Evolutionary conservation across 1,140 invertebrate species (phyloP), one percentile per base, ranked within the genome.

Genomic region (Cyclina sinensis): DNA sequence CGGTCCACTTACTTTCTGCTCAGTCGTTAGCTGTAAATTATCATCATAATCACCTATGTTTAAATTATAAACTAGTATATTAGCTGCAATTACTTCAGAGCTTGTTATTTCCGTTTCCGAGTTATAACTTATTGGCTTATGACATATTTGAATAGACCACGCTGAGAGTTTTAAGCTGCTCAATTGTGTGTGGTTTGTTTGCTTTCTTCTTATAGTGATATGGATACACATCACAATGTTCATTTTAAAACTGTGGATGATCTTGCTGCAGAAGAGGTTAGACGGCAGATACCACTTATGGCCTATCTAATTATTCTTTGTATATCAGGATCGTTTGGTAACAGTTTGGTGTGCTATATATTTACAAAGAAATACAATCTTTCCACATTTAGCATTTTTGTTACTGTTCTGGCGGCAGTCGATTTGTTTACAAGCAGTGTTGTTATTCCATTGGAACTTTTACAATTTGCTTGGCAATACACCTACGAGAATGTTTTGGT

Each of bases 311-410:
- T 32, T 0, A 24, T 85, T 14, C 32, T 89, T n/a, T 48, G 65
- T 35, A 5, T 89, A 32, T 5, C 48, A 9, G 88, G 88, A 14
- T 37, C 51, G 21, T 0, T 65, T 37, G 88, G 88, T 51, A 89
- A 89, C 32, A 18, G 12, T 30, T 68, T 89, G 16, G 88, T 89
- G 27, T 85, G 80, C 35, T 80, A 85, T 46, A 74, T 89, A 3
- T 89, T 85, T 57, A 57, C 74, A 7, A 76, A 48, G 24, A 65
- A 74, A 27, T 85, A 84, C 68, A 85, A 5, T 7, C 11, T 51
- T 1, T 76, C 48, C 24, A 85, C 1, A 18, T 85, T n/a, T 0
- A 43, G 70, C 0, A 68, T 1, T 11, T 85, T 85, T 39, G 37
- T 85, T 3, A 14, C 57, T 30, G 39, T 54, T 35, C 18, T 85